Evolutionary conservation across 1,140 invertebrate genomes (phyloP), one percentile per base, ranked within the genome.

Genomic region (Atopsyche davidsoni): DNA sequence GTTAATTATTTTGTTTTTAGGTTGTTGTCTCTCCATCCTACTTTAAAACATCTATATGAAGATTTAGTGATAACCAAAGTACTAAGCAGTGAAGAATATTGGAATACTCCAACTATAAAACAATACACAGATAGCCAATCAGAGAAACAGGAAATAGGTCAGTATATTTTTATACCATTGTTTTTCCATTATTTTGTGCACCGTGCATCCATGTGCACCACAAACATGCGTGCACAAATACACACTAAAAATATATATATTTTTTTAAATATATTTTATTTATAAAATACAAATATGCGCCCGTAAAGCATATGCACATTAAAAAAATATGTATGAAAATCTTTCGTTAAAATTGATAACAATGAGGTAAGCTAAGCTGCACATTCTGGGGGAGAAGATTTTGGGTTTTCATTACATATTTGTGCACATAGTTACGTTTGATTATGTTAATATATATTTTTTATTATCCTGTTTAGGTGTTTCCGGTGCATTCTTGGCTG

Each of bases 11-110:
- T 19, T 39, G 31, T 35, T 71, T 69, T 38, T 54, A 82, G 82
- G 61, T 75, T 92, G 59, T 65, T 94, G n/a, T 82, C 84, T 38
- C 80, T 90, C 60, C 89, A 92, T 78, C 87, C 87, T 34, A 80
- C 81, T 34, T 69, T 93, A 16, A 78, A 90, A 60, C 86, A 91
- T 70, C 75, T 93, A 36, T 94, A 93, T 75, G 81, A 86, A 71
- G 94, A 97, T 73, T 79, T 98, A 58, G 95, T 98, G 19, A 93
- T 92, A 59, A 90, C 89, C 41, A 84, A 92, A 70, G 88, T 98
- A 10, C 84, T 98, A 56, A 85, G 89, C 36, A 86, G 92, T 53
- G 95, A 98, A 64, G 94, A 98, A 71, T 98, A 98, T 76, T 98
- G 95, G 95, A 79, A 83, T 23, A 86, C 89, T 56, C 87, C 93